Conservation (phyloP, 1,140 invertebrate species). For the Microplitis mediator region DNA sequence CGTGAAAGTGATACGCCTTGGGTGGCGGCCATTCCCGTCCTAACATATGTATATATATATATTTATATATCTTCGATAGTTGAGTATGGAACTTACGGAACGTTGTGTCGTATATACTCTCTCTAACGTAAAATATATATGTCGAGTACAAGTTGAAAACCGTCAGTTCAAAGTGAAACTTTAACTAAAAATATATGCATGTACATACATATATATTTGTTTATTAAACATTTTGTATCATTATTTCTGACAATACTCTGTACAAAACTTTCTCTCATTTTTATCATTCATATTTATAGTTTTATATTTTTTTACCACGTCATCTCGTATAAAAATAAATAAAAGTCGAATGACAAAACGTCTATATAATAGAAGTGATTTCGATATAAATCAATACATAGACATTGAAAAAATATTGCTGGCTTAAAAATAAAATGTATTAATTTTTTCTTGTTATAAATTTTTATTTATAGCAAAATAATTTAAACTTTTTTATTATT, state of each 20-base stretch:
- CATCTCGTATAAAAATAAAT: not conserved
- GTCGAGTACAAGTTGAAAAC: not conserved
- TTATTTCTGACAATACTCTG: not conserved
- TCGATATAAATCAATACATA: too few species aligned
- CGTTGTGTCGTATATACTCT: not conserved
- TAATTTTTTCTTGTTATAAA: too few species aligned
- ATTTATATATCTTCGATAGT: constrained; percentile 6
- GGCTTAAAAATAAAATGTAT: too few species aligned
- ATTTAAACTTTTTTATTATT: too few species aligned
- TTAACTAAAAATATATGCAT: not conserved
- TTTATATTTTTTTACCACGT: not conserved
- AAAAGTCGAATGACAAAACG: not conserved
- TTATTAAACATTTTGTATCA: not conserved
- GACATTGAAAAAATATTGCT: too few species aligned
- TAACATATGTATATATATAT: not conserved
- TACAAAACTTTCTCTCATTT: constrained; percentile 1
- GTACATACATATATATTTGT: too few species aligned
- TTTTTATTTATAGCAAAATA: too few species aligned
- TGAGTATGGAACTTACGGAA: constrained; percentile 12
- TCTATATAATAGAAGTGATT: too few species aligned
- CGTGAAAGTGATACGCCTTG: constrained; percentile 16
- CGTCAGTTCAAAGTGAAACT: not conserved
- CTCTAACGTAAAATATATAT: not conserved
- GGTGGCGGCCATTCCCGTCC: not conserved
- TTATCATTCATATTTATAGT: not conserved